Base-by-base conservation (phyloP, 2,113 vertebrate genomes). In the Sporophila hypoxantha region DNA sequence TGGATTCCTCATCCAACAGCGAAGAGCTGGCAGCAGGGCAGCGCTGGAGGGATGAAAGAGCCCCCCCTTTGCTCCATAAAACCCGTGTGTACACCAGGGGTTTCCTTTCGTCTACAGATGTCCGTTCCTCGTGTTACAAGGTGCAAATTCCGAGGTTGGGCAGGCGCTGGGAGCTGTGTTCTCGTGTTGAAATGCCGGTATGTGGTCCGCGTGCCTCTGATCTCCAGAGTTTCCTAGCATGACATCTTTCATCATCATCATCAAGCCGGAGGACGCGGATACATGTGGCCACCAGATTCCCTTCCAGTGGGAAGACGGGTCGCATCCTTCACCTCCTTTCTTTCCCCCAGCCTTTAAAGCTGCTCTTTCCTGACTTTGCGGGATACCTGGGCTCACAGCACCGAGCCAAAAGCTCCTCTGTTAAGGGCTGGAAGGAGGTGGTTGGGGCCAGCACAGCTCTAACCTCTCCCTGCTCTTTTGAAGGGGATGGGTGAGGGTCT, bases 231-330 rank as follows among this genome's bases (percentile, higher is more conserved):
- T 96, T 93, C 95, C 94, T 92, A 94, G 94, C 94, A 89, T 95
- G 94, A 94, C 95, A 95, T 95, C 95, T 96, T 96, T 97, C 96
- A 96, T 95, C 95, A 95, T 78, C 93, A 91, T 93, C 94, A 92
- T 96, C 95, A 94, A 95, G 91, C 41, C 46, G 2, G 79, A 91
- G 73, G 93, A 94, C 41, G 23, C 46, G 42, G 93, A 87, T 92
- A 96, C 96, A 97, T 97, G 95, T 97, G 97, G 96, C 87, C 94
- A 93, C 96, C 97, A 97, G 96, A 98, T 97, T 95, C 85, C 32
- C 91, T 90, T 96, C 87, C 88, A 93, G 95, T 53, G 34, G 76
- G 67, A 95, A 93, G 95, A 95, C 37, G 75, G 91, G 85, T 94
- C 4, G 12, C 61, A 92, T 96, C 96, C 95, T 96, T 95, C 96